A percentile compares a stretch with the other conserved stretches of the same genome.
These are phyloP conservation scores for Ophioninae sp. DNA, from an alignment of 2,888 invertebrate genomes.

Conservation along the genomic window DNA sequence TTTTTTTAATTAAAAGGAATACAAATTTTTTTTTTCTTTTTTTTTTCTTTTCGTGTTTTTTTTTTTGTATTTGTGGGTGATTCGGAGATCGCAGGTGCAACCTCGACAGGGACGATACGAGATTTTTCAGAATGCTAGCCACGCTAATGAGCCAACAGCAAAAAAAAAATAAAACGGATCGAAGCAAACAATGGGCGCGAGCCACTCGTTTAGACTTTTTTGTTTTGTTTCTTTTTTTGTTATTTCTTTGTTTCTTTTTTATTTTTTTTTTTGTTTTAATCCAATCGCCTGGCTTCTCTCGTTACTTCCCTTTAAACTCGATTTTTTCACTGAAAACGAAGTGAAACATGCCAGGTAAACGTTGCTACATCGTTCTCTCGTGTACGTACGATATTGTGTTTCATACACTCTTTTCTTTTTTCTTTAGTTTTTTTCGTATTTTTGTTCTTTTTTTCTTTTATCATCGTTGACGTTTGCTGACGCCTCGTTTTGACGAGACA, in stretches of 20 bases:
- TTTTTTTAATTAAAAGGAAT: too few species aligned
- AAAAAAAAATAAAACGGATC: neutral
- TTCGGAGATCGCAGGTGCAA: too few species aligned
- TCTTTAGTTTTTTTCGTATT: too few species aligned
- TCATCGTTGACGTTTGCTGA: conserved; percentile 29
- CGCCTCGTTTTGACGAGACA: conserved; percentile 25
- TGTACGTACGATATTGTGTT: conserved; percentile 33
- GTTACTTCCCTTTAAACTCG: conserved; percentile 45
- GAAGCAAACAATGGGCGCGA: neutral
- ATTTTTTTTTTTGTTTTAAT: neutral
- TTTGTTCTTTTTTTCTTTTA: neutral
- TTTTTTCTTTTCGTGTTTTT: too few species aligned
- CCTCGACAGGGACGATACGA: too few species aligned
- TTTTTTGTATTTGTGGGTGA: too few species aligned
- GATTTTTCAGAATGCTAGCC: too few species aligned
- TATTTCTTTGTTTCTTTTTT: too few species aligned
- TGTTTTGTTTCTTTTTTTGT: too few species aligned
- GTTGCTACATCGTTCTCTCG: conserved; percentile 37
- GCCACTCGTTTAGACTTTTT: conserved; percentile 20
- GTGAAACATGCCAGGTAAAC: conserved; percentile 35
- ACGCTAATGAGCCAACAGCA: neutral
- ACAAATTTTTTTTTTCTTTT: too few species aligned
- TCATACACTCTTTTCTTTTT: neutral
- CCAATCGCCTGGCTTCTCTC: conserved; percentile 31
- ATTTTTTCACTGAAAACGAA: conserved; percentile 42